Percentiles rank a stretch among this genome's conserved stretches.
phyloP scores from a whole-genome alignment of 2,888 invertebrate species.

The Oscheius myriophilus region DNA sequence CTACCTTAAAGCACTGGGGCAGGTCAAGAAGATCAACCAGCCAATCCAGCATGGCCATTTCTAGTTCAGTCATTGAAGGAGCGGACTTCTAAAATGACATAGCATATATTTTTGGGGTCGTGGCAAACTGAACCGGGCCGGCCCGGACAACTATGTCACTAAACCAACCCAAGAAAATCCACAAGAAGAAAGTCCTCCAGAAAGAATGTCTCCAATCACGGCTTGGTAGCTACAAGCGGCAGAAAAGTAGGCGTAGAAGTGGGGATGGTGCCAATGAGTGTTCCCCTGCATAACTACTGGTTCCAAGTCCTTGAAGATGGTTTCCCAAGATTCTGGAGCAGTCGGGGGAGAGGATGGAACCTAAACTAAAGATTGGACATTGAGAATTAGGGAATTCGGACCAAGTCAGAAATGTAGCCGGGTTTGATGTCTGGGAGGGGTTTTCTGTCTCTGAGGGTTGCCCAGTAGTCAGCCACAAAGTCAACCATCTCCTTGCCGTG shows the following conservation, averaged over 20 bases:
- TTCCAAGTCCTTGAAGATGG: conserved; percentile 83
- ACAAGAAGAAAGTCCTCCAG: conserved; percentile 64
- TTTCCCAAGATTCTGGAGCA: conserved; percentile 85
- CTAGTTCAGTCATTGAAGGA: conserved; percentile 74
- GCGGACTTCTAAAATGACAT: conserved; percentile 69
- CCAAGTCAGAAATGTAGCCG: conserved; percentile 83
- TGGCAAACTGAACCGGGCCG: no score
- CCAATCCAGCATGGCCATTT: conserved; percentile 74
- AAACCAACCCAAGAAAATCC: conserved; percentile 69
- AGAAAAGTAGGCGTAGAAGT: conserved; percentile 70
- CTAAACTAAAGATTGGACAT: conserved; percentile 74
- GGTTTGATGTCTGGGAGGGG: conserved; percentile 91
- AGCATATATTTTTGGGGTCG: neutral
- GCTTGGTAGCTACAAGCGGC: conserved; percentile 69
- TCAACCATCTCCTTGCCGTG: conserved; percentile 94
- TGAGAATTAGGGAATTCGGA: no score
- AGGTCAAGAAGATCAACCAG: conserved; percentile 72
- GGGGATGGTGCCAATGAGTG: conserved; percentile 70
- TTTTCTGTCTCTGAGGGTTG: conserved; percentile 78
- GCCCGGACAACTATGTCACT: neutral
- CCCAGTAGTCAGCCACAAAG: conserved; percentile 90
- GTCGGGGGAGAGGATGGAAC: conserved; percentile 84
- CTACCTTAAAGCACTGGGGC: conserved; percentile 62
- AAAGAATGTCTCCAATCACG: conserved; percentile 69
- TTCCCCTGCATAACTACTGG: conserved; percentile 55